Percentiles rank a stretch among this genome's conserved stretches.
These are phyloP conservation scores for Symphodus melops DNA, from an alignment of 2,113 vertebrate species.

Conservation along the genomic window DNA sequence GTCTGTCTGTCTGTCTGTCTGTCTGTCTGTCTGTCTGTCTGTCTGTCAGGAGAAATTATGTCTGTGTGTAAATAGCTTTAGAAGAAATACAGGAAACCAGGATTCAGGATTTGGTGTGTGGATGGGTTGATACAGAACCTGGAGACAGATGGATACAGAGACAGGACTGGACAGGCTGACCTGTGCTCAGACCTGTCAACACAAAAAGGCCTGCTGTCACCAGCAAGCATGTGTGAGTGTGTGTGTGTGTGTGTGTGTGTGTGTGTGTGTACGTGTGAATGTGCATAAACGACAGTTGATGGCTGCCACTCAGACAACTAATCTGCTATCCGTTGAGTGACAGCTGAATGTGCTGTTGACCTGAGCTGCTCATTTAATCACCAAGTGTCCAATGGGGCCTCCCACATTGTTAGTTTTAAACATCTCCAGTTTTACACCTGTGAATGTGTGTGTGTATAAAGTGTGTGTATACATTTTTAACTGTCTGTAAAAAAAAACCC, in stretches of 20 bases:
- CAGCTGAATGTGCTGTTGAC: slow-evolving; percentile 60
- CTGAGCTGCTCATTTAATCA: slow-evolving; percentile 72
- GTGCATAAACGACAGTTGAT: slow-evolving; percentile 60
- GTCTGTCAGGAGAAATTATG: slow-evolving; percentile 35
- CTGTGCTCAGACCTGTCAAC: slow-evolving; percentile 70
- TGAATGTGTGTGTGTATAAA: background rate
- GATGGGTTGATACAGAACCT: slow-evolving; percentile 36
- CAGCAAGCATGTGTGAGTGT: slow-evolving; percentile 35
- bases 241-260: too few relatives aligned
- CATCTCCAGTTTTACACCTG: slow-evolving; percentile 33
- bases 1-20: slow-evolving; percentile 31
- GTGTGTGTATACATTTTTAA: background rate
- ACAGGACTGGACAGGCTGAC: slow-evolving; percentile 51
- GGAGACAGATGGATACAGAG: slow-evolving; percentile 53
- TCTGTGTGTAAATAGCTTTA: slow-evolving; percentile 25
- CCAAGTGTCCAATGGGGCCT: slow-evolving; percentile 60
- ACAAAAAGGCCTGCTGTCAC: slow-evolving; percentile 65
- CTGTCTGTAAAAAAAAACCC: too few relatives aligned
- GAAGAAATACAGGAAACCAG: slow-evolving; percentile 19
- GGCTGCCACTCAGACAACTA: slow-evolving; percentile 74
- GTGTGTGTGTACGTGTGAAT: slow-evolving; percentile 23
- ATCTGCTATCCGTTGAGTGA: slow-evolving; percentile 74
- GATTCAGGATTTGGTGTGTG: slow-evolving; percentile 48
- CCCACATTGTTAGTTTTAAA: slow-evolving; percentile 65
- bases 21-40: slow-evolving; percentile 39